Base-by-base conservation (phyloP, 2,797 vertebrate genomes). In the Pipistrellus nathusii region DNA sequence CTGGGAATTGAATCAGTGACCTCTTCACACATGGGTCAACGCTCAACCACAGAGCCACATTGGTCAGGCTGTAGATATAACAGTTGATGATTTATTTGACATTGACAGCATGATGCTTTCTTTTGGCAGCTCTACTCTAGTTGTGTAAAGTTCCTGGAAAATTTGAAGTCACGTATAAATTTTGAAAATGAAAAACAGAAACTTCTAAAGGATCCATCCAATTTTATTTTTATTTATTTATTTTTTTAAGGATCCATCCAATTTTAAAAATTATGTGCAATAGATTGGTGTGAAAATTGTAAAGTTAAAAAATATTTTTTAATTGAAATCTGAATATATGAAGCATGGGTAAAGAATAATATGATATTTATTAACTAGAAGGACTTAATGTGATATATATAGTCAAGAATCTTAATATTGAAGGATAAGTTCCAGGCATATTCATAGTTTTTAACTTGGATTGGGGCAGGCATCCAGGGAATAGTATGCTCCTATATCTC, bases 401-500 rank as follows among this genome's bases (percentile, higher is more conserved):
- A 82, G 38, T 87, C 21, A 80, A 30, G 35, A 80, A 78, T 92
- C 66, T 90, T 94, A 95, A 64, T 94, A 88, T 46, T 41, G n/a
- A 30, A 69, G 75, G 21, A 71, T 85, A 35, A 62, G 53, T 93
- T 93, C 57, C 15, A 44, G 46, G 59, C 57, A 78, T 86, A 80
- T 78, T 83, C 30, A 48, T 23, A 78, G 55, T 14, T 87, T 94
- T 92, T 86, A 46, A 59, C 88, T 85, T 90, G 80, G 38, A 59
- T 81, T 91, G 44, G 25, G 46, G 69, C 32, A 41, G 48, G 41
- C 41, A 85, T 77, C 41, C 32, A 82, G 78, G 32, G 6, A 64
- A 9, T 66, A 84, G 66, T 85, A 17, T 85, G 32, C 32, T 76
- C 32, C 66, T 80, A 7, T 18, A 27, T 57, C 51, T 90, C 71